These are phyloP conservation scores for Megaceryle alcyon DNA, from an alignment of 2,797 vertebrate species.

Conservation along the genomic window DNA sequence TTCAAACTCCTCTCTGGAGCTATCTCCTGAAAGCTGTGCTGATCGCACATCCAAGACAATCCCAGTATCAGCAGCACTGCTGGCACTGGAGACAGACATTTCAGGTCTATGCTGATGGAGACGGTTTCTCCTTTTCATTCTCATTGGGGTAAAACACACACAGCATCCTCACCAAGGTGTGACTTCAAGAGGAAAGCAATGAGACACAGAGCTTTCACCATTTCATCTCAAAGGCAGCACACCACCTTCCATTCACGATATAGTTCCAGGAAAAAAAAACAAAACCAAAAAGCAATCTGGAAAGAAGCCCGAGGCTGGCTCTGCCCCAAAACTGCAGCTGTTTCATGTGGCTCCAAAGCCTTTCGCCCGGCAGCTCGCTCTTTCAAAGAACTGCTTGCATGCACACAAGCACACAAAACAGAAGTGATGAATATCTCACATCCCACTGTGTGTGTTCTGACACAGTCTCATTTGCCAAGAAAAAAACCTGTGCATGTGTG, in stretches of 20 bases:
- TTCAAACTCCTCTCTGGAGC: not conserved
- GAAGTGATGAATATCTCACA: not conserved
- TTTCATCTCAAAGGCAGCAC: not conserved
- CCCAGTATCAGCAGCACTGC: not conserved
- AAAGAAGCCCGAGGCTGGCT: not conserved
- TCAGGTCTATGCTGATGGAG: not conserved
- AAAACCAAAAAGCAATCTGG: not conserved
- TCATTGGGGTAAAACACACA: not conserved
- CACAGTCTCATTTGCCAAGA: slow-evolving; percentile 27
- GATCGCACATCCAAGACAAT: accelerated
- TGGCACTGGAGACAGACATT: accelerated
- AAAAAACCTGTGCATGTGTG: not conserved
- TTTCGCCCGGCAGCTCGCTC: not conserved
- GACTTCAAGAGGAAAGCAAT: not conserved
- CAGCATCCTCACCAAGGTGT: not conserved
- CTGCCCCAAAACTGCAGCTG: slow-evolving; percentile 7
- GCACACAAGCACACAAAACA: not conserved
- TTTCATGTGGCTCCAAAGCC: slow-evolving; percentile 74
- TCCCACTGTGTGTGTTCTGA: slow-evolving; percentile 40
- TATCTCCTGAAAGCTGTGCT: not conserved
- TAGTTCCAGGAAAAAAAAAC: not conserved
- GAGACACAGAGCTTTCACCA: not conserved
- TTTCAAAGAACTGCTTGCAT: slow-evolving; percentile 55
- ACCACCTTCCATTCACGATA: not conserved
- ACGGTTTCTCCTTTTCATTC: not conserved